Evolutionary conservation across 2,113 vertebrate species (phyloP), one percentile per base, ranked within the genome.

Genomic region (Stictonetta naevosa): DNA sequence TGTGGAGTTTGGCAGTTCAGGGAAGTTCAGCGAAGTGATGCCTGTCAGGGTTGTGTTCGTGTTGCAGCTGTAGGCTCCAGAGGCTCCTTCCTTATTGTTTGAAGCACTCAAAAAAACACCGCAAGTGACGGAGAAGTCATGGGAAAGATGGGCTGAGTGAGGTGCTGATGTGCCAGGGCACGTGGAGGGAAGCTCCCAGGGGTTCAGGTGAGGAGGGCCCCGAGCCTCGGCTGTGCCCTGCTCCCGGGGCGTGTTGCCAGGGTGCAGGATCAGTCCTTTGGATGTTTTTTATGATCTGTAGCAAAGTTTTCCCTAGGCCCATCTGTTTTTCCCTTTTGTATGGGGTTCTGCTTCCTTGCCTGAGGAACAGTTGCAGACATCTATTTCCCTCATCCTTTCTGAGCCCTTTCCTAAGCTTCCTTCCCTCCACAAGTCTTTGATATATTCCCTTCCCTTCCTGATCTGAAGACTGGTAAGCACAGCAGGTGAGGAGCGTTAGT

Each of bases 391-490:
- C 92, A 89, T 96, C 96, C 88, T 96, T 92, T 94, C 91, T 93
- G 86, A 95, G 92, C 69, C 82, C 86, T 91, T 86, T 93, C 82
- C 91, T 96, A 96, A 95, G 93, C 95, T 96, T 96, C 96, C 93
- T 94, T 95, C 84, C 83, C 80, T 93, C 67, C 0, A 3, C 71
- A 89, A 93, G 88, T 77, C 93, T 97, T 97, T 96, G 93, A 97
- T 97, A 96, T 92, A 97, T 97, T 96, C 96, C 92, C 91, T 93
- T 97, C 86, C 86, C 91, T 95, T 96, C 96, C 96, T 92, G 95
- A 96, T 96, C 96, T 95, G 95, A 95, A 92, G 93, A 89, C 81
- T 91, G 88, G 93, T 95, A 87, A 94, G 96, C 95, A 96, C 95
- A 96, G 95, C 96, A 96, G 96, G 96, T 97, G 95, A 97, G 91